These are phyloP conservation scores for Serripes groenlandicus DNA, from an alignment of 2,888 invertebrate genomes.

Conservation along the genomic window DNA sequence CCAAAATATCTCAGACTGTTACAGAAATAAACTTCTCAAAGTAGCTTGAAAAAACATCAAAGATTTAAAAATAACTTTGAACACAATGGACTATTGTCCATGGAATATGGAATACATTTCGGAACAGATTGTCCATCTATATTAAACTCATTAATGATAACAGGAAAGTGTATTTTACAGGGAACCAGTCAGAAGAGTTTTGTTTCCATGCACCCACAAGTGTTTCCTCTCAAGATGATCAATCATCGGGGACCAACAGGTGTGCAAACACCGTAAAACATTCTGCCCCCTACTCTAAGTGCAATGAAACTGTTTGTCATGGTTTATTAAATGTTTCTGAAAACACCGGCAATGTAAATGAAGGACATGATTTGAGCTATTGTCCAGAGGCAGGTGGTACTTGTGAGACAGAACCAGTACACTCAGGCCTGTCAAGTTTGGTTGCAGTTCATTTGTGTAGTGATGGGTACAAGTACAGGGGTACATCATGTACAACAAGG, in stretches of 20 bases:
- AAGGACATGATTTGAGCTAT: neutral
- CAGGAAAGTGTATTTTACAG: too few species aligned
- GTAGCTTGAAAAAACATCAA: too few species aligned
- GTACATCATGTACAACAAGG: too few species aligned
- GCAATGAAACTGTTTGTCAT: neutral
- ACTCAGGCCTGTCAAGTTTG: neutral
- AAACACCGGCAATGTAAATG: neutral
- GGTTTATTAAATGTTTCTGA: neutral
- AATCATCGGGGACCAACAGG: conserved; percentile 8
- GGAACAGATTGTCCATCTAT: too few species aligned
- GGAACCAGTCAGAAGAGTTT: neutral
- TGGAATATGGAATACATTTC: too few species aligned
- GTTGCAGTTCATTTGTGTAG: neutral
- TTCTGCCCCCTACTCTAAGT: neutral
- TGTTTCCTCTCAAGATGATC: neutral
- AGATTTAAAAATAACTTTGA: too few species aligned
- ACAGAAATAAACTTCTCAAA: too few species aligned
- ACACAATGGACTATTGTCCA: too few species aligned
- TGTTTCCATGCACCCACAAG: neutral
- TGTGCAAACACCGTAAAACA: neutral
- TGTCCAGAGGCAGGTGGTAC: conserved; percentile 1
- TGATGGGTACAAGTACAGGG: neutral
- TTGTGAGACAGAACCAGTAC: conserved; percentile 1
- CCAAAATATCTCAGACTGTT: too few species aligned
- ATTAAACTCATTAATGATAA: too few species aligned